Evolutionary conservation across 2,113 vertebrate species (phyloP).

Genomic region (Panthera leo): DNA sequence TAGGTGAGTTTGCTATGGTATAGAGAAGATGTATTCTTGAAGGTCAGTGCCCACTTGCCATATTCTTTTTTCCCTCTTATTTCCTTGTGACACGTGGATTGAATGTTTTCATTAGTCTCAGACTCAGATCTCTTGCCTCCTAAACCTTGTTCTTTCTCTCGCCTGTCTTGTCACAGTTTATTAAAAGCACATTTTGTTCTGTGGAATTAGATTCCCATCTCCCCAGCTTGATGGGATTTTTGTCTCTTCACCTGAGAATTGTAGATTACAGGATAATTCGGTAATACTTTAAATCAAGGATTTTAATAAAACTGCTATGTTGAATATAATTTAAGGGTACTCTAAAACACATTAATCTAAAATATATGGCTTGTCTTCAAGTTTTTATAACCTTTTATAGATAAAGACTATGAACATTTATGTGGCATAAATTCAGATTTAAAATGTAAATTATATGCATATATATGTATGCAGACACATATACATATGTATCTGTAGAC

Average conservation of each 20-base stretch:
- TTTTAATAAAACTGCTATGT: conserved; percentile 74
- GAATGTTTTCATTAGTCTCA: conserved; percentile 74
- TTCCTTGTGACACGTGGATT: conserved; percentile 46
- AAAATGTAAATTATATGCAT: conserved; percentile 42
- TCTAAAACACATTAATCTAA: conserved; percentile 63
- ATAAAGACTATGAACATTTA: conserved; percentile 19
- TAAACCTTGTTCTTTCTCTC: conserved; percentile 55
- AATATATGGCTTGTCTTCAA: conserved; percentile 45
- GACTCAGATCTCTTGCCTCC: conserved; percentile 52
- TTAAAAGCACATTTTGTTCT: conserved; percentile 74
- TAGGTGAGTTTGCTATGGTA: neutral
- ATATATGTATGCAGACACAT: neutral
- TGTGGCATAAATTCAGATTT: conserved; percentile 40
- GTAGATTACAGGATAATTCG: conserved; percentile 67
- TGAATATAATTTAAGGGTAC: conserved; percentile 65
- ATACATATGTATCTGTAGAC: neutral
- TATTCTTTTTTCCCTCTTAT: conserved; percentile 55
- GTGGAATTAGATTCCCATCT: conserved; percentile 69
- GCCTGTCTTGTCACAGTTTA: conserved; percentile 59
- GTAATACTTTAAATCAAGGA: conserved; percentile 70
- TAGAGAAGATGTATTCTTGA: conserved; percentile 49
- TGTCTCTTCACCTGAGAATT: conserved; percentile 68
- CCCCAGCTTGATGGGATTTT: conserved; percentile 59
- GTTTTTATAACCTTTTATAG: conserved; percentile 37
- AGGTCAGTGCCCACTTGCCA: neutral